Percentiles rank a stretch among this genome's conserved stretches.
phyloP scores from a whole-genome alignment of 30 jellyfish, hydroid and myxozoan genomes.

The Pseudorhiza aurosa region DNA sequence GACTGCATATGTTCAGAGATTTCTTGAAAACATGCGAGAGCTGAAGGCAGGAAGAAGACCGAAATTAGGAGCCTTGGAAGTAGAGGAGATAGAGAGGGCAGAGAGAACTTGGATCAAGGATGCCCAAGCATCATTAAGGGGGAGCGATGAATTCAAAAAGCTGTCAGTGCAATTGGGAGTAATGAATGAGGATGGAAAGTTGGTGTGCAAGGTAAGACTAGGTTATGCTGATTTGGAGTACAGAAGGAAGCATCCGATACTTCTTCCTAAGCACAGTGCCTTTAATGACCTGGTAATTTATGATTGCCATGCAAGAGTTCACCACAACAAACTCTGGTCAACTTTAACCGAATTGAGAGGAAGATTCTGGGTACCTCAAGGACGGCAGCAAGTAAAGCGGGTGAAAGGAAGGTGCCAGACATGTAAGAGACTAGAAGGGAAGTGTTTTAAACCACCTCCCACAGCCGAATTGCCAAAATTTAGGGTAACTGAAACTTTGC shows the following conservation, averaged over 20 bases:
- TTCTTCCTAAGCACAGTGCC: conserved; percentile 36
- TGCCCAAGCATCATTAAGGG: neutral
- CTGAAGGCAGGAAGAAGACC: neutral
- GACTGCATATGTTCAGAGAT: no score
- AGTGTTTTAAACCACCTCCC: conserved; percentile 30
- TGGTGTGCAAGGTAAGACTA: conserved; percentile 57
- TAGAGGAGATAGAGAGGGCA: conserved; percentile 4
- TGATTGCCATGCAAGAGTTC: conserved; percentile 67
- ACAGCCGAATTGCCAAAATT: conserved; percentile 47
- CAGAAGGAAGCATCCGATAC: conserved; percentile 56
- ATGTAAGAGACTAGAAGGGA: conserved; percentile 41
- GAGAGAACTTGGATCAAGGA: neutral
- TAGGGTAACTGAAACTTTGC: conserved; percentile 50
- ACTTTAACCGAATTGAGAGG: conserved; percentile 66
- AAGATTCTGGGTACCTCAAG: conserved; percentile 67
- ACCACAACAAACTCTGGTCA: conserved; percentile 51
- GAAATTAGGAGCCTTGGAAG: neutral
- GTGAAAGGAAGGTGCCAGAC: conserved; percentile 40
- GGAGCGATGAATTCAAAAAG: neutral
- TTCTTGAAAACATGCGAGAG: no score
- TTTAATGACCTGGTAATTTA: conserved; percentile 32
- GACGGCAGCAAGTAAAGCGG: conserved; percentile 67
- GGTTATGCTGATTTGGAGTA: conserved; percentile 52
- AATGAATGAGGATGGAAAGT: conserved; percentile 11
- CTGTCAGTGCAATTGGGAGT: conserved; percentile 56